phyloP scores from a whole-genome alignment of 2,888 invertebrate genomes.

The Acrobasis repandana region DNA sequence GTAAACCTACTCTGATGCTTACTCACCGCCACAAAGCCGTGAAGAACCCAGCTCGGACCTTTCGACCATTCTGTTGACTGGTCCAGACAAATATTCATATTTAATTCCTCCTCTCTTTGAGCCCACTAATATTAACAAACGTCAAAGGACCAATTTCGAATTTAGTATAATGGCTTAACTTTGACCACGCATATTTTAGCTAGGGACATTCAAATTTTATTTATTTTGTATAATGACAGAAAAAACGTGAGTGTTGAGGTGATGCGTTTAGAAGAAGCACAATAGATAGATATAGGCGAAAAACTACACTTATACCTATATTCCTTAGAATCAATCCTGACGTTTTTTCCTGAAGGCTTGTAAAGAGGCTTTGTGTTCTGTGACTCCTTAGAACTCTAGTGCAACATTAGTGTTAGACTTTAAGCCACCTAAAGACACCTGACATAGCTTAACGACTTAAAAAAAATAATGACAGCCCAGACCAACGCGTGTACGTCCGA shows the following conservation, averaged over 20 bases:
- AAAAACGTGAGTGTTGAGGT: neutral
- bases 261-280: too few species aligned
- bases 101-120: constrained; percentile 68
- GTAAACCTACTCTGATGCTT: constrained; percentile 64
- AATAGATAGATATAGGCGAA: too few species aligned
- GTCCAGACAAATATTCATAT: constrained; percentile 77
- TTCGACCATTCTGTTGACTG: constrained; percentile 60
- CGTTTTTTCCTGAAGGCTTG: too few species aligned
- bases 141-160: constrained; percentile 52
- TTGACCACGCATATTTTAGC: constrained; percentile 10
- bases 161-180: constrained; percentile 25
- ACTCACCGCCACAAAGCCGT: constrained; percentile 60
- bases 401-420: too few species aligned
- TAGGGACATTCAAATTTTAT: neutral
- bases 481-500: too few species aligned
- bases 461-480: too few species aligned
- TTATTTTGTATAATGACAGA: neutral
- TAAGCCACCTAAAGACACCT: too few species aligned
- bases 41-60: constrained; percentile 66
- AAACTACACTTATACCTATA: too few species aligned
- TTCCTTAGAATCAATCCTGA: too few species aligned
- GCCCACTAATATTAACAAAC: constrained; percentile 62
- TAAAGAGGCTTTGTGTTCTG: too few species aligned
- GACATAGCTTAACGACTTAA: too few species aligned
- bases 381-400: too few species aligned